Conservation (phyloP, 1,140 invertebrate species). For the Psilanteris sp. region DNA sequence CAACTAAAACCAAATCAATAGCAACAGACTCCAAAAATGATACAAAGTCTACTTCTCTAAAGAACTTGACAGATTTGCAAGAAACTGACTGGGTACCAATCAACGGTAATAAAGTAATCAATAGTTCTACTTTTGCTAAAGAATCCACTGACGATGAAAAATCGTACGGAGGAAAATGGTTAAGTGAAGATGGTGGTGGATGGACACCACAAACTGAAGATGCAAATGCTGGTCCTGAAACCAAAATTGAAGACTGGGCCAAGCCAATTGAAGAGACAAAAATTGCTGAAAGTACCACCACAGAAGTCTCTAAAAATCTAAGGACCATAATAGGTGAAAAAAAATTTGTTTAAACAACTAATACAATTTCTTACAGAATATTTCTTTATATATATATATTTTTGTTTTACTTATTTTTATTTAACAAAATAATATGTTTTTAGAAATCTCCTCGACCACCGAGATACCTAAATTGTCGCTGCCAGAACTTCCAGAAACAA, state of each 20-base stretch:
- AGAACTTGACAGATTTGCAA: slow-evolving; percentile 10
- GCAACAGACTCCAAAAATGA: slow-evolving; percentile 11
- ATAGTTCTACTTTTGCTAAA: slow-evolving; percentile 24
- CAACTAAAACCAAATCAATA: not conserved
- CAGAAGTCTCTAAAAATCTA: slow-evolving; percentile 23
- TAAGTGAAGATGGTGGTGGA: slow-evolving; percentile 63
- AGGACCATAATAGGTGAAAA: slow-evolving; percentile 32
- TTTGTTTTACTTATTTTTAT: no score
- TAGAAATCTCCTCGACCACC: slow-evolving; percentile 12
- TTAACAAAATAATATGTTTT: no score
- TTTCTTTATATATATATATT: no score
- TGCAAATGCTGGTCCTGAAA: slow-evolving; percentile 46
- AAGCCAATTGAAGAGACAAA: slow-evolving; percentile 7
- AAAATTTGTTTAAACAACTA: no score
- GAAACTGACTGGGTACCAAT: slow-evolving; percentile 67
- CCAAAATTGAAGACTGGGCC: slow-evolving; percentile 73
- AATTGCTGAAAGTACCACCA: not conserved
- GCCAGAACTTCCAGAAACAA: slow-evolving; percentile 8
- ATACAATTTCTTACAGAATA: no score
- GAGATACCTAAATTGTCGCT: slow-evolving; percentile 12
- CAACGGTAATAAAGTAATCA: slow-evolving; percentile 31
- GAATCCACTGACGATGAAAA: slow-evolving; percentile 33
- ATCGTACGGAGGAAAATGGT: slow-evolving; percentile 64
- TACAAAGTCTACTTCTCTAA: not conserved
- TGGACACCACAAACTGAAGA: slow-evolving; percentile 62